phyloP scores from a whole-genome alignment of 2,797 vertebrate species.

The Danionella dracula region DNA sequence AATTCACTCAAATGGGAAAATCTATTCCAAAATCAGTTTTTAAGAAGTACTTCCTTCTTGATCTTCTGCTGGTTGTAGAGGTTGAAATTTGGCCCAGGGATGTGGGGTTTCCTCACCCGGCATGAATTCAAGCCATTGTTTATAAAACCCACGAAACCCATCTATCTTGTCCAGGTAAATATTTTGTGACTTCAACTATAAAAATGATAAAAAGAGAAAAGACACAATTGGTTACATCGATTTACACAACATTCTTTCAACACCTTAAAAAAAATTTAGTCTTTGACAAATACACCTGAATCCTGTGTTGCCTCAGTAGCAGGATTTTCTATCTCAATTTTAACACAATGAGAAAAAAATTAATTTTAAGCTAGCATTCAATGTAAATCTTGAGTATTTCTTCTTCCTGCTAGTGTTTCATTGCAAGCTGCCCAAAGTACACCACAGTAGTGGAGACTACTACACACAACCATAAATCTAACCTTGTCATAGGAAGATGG shows the following conservation, averaged over 20 bases:
- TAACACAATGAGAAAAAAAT: no score
- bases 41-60: not conserved
- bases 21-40: not conserved
- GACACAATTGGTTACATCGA: no score
- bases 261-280: no score
- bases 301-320: no score
- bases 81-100: conserved; percentile 72
- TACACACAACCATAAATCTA: not conserved
- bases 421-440: no score
- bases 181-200: conserved; percentile 84
- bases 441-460: not conserved
- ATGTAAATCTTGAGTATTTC: not conserved
- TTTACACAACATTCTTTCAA: no score
- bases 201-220: not conserved
- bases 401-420: no score
- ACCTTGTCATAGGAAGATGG: conserved; percentile 87
- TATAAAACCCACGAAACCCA: conserved; percentile 92
- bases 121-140: conserved; percentile 83
- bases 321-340: no score
- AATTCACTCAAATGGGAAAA: not conserved
- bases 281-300: no score
- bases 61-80: not conserved
- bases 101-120: conserved; percentile 75
- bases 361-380: no score
- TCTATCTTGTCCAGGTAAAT: conserved; percentile 87